Base-by-base conservation (phyloP, 1,140 invertebrate genomes). In the Cotesia vestalis region DNA sequence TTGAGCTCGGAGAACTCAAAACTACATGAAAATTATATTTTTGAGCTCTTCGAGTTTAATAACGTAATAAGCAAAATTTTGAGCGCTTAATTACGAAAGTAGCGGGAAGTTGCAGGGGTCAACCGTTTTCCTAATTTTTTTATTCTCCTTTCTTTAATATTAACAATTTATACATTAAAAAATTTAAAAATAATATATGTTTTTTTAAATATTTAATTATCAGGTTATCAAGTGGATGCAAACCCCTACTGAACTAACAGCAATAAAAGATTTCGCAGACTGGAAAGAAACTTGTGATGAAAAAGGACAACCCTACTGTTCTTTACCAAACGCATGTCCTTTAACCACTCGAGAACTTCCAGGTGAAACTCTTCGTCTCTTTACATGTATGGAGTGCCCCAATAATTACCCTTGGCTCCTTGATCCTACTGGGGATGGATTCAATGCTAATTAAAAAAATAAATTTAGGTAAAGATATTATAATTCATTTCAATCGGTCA, bases 211-310 rank as follows among this genome's bases (percentile, higher is more conserved):
- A 73, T 46, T 6, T 46, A 46, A 73, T 77, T 79, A 82, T 12
- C 76, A 93, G 89, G 96, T 98, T 6, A 95, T 98, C 79, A 96
- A 98, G 87, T 98, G 96, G 96, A 98, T 98, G 95, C 96, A 97
- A 87, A 95, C 94, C 75, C 97, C 97, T 52, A 97, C 95, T 3
- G 95, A 97, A 84, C 79, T 97, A 60, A 92, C 94, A 9, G 91
- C 91, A 12, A 89, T 98, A 52, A 90, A 94, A 78, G 96, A 97
- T 80, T 97, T 97, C 90, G 91, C 94, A 80, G 94, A 96, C 81
- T 97, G 96, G 96, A 97, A 97, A 85, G 95, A 97, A 78, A 96
- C 96, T 84, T 98, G 96, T 85, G 95, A 97, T 80, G 94, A 97
- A 59, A 96, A 97, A 85, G 95, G 95, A 57, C 94, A 96, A 84